These are phyloP conservation scores for Pycnomerus fuliginosus DNA, from an alignment of 2,888 invertebrate genomes.

Conservation along the genomic window DNA sequence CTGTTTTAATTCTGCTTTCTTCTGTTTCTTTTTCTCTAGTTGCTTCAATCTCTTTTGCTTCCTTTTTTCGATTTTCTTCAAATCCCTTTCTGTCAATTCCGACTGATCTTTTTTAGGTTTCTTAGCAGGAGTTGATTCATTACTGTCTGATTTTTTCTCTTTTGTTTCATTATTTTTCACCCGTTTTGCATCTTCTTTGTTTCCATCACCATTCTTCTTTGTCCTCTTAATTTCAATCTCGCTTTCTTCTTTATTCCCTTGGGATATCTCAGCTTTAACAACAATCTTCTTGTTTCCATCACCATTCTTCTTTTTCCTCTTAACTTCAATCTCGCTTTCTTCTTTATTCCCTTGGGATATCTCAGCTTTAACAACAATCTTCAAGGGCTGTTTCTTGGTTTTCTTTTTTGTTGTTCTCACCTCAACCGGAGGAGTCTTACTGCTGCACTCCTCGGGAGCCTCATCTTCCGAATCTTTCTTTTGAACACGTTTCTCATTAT, in stretches of 20 bases:
- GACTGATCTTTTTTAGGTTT: slow-evolving; percentile 3
- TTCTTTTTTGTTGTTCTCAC: background rate
- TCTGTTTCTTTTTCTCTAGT: slow-evolving; percentile 31
- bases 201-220: slow-evolving; percentile 5
- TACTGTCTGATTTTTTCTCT: slow-evolving; percentile 1
- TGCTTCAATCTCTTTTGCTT: slow-evolving; percentile 35
- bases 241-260: slow-evolving; percentile 6
- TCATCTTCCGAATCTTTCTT: slow-evolving; percentile 12
- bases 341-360: background rate
- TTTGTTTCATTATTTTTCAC: slow-evolving; percentile 4
- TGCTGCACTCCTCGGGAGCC: slow-evolving; percentile 18
- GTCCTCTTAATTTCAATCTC: slow-evolving; percentile 11
- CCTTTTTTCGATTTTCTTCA: slow-evolving; percentile 38
- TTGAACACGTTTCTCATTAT: slow-evolving; percentile 6
- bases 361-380: background rate
- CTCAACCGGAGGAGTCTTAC: slow-evolving; percentile 33
- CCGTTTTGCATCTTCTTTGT: no score
- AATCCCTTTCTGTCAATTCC: slow-evolving; percentile 28
- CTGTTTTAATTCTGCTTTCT: slow-evolving; percentile 28
- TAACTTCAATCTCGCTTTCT: slow-evolving; percentile 2
- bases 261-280: no score
- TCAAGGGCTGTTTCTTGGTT: background rate
- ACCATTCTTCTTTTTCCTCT: slow-evolving; percentile 4
- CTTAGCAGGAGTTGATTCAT: background rate
- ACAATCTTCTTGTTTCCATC: slow-evolving; percentile 4